A percentile compares a stretch with the other conserved stretches of the same genome.
Evolutionary conservation across 2,113 vertebrate genomes (phyloP).

Genomic region (Diphyllodes magnificus): DNA sequence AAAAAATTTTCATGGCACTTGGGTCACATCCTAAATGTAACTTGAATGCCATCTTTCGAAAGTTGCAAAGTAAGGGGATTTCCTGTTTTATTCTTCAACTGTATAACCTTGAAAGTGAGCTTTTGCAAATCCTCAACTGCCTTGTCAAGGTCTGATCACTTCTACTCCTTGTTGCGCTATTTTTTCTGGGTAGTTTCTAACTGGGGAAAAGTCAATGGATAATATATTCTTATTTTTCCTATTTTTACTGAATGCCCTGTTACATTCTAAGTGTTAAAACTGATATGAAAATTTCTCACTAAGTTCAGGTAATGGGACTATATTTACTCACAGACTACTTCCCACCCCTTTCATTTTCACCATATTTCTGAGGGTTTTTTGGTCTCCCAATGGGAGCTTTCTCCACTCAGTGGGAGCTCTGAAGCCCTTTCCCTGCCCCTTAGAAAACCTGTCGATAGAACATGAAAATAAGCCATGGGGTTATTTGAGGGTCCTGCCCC

Average conservation of each 20-base stretch:
- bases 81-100: constrained; percentile 13
- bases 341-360: background rate
- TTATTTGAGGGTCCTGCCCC: background rate
- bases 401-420: background rate
- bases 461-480: background rate
- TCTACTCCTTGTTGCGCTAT: background rate
- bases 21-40: background rate
- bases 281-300: background rate
- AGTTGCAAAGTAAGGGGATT: constrained; percentile 14
- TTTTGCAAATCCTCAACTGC: background rate
- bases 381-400: background rate
- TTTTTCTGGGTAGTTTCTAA: background rate
- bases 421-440: background rate
- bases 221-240: background rate
- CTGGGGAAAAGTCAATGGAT: background rate
- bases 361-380: background rate
- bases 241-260: background rate
- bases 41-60: background rate
- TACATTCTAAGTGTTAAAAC: background rate
- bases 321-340: background rate
- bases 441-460: background rate
- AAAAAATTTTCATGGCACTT: constrained; percentile 8
- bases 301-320: background rate
- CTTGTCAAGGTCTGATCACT: background rate
- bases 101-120: background rate